Conservation (phyloP, 2,797 vertebrate genomes). For the Sarcoramphus papa region DNA sequence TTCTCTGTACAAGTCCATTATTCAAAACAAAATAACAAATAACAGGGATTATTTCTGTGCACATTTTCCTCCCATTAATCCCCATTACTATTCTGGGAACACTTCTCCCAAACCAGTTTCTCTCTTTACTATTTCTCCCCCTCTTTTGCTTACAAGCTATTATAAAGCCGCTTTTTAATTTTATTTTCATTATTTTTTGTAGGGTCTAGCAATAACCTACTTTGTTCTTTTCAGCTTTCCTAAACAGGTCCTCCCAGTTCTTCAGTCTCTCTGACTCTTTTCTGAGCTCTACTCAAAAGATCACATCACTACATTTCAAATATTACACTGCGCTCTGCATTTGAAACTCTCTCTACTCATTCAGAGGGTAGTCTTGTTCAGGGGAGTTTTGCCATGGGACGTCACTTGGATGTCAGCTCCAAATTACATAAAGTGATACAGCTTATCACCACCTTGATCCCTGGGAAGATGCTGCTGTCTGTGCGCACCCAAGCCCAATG, state of each 20-base stretch:
- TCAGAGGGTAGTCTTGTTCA: background rate
- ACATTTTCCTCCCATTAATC: background rate
- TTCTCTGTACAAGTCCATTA: background rate
- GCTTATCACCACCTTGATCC: background rate
- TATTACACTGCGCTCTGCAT: background rate
- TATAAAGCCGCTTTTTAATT: background rate
- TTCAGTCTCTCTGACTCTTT: background rate
- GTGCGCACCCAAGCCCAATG: fast-evolving
- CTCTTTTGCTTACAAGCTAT: background rate
- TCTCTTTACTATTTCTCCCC: background rate
- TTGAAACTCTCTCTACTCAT: background rate
- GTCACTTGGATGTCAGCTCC: background rate
- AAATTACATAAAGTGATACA: background rate
- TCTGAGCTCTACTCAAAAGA: background rate
- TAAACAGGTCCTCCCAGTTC: background rate
- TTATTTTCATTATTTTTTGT: background rate
- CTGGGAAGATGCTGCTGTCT: background rate
- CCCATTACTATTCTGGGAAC: background rate
- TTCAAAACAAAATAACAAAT: background rate
- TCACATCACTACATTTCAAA: background rate
- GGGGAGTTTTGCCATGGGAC: background rate
- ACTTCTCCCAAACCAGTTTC: background rate
- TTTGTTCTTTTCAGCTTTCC: background rate
- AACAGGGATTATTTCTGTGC: background rate
- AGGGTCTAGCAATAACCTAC: background rate